These are phyloP conservation scores for Teinopalpus imperialis DNA, from an alignment of 2,888 invertebrate species.

Conservation along the genomic window DNA sequence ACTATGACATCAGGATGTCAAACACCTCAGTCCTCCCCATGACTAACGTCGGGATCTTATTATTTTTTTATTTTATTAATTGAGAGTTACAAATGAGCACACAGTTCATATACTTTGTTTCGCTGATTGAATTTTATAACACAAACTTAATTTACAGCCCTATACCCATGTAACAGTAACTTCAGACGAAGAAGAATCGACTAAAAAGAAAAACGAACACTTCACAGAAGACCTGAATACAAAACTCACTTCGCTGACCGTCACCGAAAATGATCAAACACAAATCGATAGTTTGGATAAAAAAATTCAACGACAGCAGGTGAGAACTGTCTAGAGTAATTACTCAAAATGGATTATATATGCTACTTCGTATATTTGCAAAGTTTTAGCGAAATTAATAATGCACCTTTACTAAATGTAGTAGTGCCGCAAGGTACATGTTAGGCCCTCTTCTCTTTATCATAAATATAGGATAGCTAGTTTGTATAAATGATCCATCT, in stretches of 20 bases:
- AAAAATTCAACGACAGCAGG: slow-evolving; percentile 85
- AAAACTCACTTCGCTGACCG: slow-evolving; percentile 60
- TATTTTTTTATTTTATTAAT: no score
- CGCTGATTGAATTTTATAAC: slow-evolving; percentile 11
- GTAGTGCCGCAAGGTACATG: slow-evolving; percentile 8
- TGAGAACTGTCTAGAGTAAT: slow-evolving; percentile 44
- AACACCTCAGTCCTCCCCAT: no score
- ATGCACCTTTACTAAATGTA: background rate
- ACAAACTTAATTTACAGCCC: slow-evolving; percentile 65
- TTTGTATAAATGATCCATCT: background rate
- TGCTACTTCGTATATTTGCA: slow-evolving; percentile 1
- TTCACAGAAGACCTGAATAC: slow-evolving; percentile 80
- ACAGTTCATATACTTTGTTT: no score
- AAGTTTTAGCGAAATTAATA: background rate
- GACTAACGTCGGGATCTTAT: no score
- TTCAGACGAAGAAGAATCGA: slow-evolving; percentile 90
- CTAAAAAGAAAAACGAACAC: slow-evolving; percentile 71
- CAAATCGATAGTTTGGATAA: slow-evolving; percentile 84
- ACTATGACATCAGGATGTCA: no score
- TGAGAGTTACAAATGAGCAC: no score
- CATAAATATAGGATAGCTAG: background rate
- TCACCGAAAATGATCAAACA: slow-evolving; percentile 41
- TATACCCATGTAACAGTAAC: slow-evolving; percentile 87
- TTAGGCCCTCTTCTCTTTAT: slow-evolving; percentile 1
- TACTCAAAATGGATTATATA: background rate